Evolutionary conservation across 2,113 vertebrate species (phyloP).

Genomic region (Lasiurus cinereus): DNA sequence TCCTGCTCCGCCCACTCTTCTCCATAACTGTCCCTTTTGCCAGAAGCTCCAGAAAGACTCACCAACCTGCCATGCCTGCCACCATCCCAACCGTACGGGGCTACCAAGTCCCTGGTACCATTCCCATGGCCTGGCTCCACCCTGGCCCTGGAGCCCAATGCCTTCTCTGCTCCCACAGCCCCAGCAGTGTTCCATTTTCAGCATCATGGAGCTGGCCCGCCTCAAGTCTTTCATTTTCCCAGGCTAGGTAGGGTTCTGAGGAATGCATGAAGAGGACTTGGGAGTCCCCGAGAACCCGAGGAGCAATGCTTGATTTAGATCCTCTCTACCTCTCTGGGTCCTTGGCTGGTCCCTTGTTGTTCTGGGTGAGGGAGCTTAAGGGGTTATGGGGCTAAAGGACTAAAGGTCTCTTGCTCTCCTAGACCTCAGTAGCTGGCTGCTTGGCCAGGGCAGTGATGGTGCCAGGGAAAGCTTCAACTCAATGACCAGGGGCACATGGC

Average conservation of each 20-base stretch:
- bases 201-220: constrained; percentile 86
- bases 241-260: constrained; percentile 79
- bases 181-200: constrained; percentile 85
- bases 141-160: not conserved
- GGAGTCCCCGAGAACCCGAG: constrained; percentile 56
- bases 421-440: constrained; percentile 17
- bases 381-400: constrained; percentile 31
- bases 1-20: constrained; percentile 65
- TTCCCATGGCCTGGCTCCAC: constrained; percentile 41
- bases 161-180: constrained; percentile 82
- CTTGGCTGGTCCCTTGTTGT: constrained; percentile 63
- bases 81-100: constrained; percentile 86
- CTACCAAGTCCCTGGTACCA: constrained; percentile 39
- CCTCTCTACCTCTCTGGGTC: constrained; percentile 63
- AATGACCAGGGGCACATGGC: not conserved
- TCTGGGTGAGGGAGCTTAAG: constrained; percentile 61
- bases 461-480: not conserved
- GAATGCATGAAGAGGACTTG: constrained; percentile 30
- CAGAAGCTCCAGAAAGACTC: constrained; percentile 78
- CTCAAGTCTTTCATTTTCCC: constrained; percentile 89
- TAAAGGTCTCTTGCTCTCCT: constrained; percentile 21
- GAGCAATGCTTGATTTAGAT: constrained; percentile 67
- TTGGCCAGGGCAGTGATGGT: not conserved
- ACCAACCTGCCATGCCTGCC: constrained; percentile 81
- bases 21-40: constrained; percentile 84